Base-by-base conservation (phyloP, 37 sponge, comb jelly and placozoan species). In the Theonella swinhoei region DNA sequence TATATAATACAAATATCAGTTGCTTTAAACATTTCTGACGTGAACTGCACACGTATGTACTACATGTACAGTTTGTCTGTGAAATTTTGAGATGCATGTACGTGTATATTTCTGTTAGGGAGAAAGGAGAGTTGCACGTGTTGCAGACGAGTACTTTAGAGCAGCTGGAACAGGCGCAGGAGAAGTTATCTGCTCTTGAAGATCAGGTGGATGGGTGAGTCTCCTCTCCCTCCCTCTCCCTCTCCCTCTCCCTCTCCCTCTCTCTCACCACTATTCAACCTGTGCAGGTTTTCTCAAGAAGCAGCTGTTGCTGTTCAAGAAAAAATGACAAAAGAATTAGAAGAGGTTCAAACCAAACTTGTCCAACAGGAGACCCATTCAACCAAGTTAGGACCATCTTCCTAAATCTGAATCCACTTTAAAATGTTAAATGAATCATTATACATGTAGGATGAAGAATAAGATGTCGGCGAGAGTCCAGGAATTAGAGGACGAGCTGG, bases 401-500 rank as follows among this genome's bases (percentile, higher is more conserved):
- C n/a, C n/a, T n/a, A n/a, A n/a, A n/a, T n/a, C n/a, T n/a, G n/a
- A n/a, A 47, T 47, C 54, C 54, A 47, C 54, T 47, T n/a, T n/a
- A n/a, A n/a, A n/a, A n/a, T n/a, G n/a, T n/a, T n/a, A n/a, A n/a
- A n/a, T n/a, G n/a, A n/a, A n/a, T n/a, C n/a, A n/a, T n/a, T n/a
- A n/a, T n/a, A n/a, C n/a, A n/a, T n/a, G 54, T 47, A 47, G 54
- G 14, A 14, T 47, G 54, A 14, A 47, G 54, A 47, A 47, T 47
- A 14, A 47, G 54, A 47, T 47, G 54, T 7, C 11, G 14, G 54
- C 7, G 14, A 47, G 54, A 47, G 54, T 47, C 14, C 11, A 14
- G 7, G 83, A 76, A 61, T 40, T 88, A 32, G 77, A 88, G 42
- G 47, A 70, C 22, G 88, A 82, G 62, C 54, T 79, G 7, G 70